These are phyloP conservation scores for Recurvirostra avosetta DNA, from an alignment of 2,113 vertebrate species.

Conservation along the genomic window DNA sequence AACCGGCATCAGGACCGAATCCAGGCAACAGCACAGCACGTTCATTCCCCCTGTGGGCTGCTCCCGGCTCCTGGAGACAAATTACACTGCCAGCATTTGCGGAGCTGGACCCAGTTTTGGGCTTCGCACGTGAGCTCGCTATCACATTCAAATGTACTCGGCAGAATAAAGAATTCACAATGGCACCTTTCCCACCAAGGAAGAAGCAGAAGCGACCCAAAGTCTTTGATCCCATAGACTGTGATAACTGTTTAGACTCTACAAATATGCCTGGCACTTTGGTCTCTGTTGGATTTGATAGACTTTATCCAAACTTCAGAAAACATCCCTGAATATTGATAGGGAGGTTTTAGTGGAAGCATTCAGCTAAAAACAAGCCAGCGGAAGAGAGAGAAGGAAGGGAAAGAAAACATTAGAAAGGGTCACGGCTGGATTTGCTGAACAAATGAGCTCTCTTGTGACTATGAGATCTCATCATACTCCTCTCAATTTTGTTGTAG, in stretches of 20 bases:
- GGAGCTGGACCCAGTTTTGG: neutral
- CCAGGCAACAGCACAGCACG: neutral
- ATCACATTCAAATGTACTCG: neutral
- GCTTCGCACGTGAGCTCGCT: neutral
- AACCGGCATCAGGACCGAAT: neutral
- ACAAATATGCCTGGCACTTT: neutral
- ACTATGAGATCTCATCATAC: slow-evolving; percentile 60
- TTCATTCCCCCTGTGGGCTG: neutral
- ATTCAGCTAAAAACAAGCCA: slow-evolving; percentile 30
- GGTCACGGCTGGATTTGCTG: slow-evolving; percentile 67
- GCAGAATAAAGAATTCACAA: neutral
- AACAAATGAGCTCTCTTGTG: slow-evolving; percentile 71
- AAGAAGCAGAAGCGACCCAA: neutral
- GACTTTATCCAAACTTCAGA: slow-evolving; percentile 16
- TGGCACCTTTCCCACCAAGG: neutral
- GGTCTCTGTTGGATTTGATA: slow-evolving; percentile 7
- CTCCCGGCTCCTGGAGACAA: neutral
- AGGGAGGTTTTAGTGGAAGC: slow-evolving; percentile 1
- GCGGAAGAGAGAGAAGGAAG: neutral
- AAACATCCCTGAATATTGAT: slow-evolving; percentile 53
- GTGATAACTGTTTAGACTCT: neutral
- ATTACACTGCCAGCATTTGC: too few species aligned
- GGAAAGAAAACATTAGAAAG: slow-evolving; percentile 50
- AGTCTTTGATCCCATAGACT: neutral
- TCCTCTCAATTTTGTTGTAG: slow-evolving; percentile 62